Base-by-base conservation (phyloP, 2,888 invertebrate genomes). In the Acutogordius australiensis region DNA sequence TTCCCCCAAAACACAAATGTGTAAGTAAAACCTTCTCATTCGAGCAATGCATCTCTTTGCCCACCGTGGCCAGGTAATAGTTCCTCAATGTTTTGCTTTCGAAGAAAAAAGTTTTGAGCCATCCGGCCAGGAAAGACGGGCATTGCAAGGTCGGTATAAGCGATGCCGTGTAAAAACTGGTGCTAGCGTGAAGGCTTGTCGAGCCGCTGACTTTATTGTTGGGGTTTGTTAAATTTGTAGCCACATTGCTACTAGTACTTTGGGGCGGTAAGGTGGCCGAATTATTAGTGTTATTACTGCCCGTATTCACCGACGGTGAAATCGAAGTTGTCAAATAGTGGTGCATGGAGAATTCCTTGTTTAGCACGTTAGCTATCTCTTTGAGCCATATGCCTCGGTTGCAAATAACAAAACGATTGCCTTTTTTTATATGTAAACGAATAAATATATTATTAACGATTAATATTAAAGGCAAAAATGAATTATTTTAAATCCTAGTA, bases 261-360 rank as follows among this genome's bases (percentile, higher is more conserved):
- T n/a, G n/a, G n/a, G n/a, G n/a, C n/a, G n/a, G n/a, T n/a, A n/a
- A n/a, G n/a, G n/a, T n/a, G n/a, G n/a, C n/a, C n/a, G n/a, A n/a
- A n/a, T n/a, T n/a, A n/a, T n/a, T n/a, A n/a, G n/a, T n/a, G n/a
- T n/a, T n/a, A n/a, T n/a, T n/a, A n/a, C n/a, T n/a, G n/a, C n/a
- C n/a, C n/a, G n/a, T n/a, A n/a, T n/a, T n/a, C n/a, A n/a, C n/a
- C n/a, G n/a, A n/a, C n/a, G n/a, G n/a, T n/a, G n/a, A n/a, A n/a
- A n/a, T n/a, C n/a, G n/a, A n/a, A n/a, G n/a, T n/a, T n/a, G n/a
- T n/a, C n/a, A n/a, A n/a, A n/a, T n/a, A n/a, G n/a, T n/a, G n/a
- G n/a, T n/a, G n/a, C n/a, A n/a, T n/a, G n/a, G n/a, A n/a, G 64
- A 75, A 76, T 64, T 76, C 75, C 64, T 72, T 71, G 18, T 70